A percentile compares a stretch with the other conserved stretches of the same genome.
These are phyloP conservation scores for Listronotus bonariensis DNA, from an alignment of 1,140 invertebrate species.

Conservation along the genomic window DNA sequence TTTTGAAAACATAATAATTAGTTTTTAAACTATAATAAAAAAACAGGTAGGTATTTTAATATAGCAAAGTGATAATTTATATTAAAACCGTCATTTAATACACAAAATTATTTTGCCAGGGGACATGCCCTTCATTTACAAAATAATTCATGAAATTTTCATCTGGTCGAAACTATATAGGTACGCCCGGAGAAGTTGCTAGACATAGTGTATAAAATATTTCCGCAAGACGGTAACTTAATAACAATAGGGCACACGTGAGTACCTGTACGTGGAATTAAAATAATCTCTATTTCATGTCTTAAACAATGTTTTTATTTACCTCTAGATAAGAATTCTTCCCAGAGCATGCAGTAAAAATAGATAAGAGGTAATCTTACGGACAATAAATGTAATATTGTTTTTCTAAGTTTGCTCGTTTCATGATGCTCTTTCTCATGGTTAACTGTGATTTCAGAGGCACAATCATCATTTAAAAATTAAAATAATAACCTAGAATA, in stretches of 20 bases:
- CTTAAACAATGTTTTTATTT: conserved; percentile 24
- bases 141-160: too few species aligned
- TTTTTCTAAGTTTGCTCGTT: conserved; percentile 3
- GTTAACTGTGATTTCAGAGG: too few species aligned
- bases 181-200: too few species aligned
- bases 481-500: conserved; percentile 20
- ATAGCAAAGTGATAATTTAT: too few species aligned
- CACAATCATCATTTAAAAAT: conserved; percentile 16
- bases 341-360: conserved; percentile 17
- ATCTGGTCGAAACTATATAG: too few species aligned
- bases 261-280: not conserved
- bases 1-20: too few species aligned
- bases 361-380: conserved; percentile 23
- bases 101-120: too few species aligned
- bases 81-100: too few species aligned
- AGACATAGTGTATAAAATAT: too few species aligned
- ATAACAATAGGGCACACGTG: not conserved
- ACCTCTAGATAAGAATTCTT: conserved; percentile 19
- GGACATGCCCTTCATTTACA: too few species aligned
- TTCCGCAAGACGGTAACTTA: not conserved
- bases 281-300: conserved; percentile 12
- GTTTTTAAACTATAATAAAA: too few species aligned
- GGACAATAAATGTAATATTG: conserved; percentile 16
- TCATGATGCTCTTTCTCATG: not conserved
- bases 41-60: too few species aligned